Evolutionary conservation across 1,140 invertebrate species (phyloP).

Genomic region (Maniola jurtina): DNA sequence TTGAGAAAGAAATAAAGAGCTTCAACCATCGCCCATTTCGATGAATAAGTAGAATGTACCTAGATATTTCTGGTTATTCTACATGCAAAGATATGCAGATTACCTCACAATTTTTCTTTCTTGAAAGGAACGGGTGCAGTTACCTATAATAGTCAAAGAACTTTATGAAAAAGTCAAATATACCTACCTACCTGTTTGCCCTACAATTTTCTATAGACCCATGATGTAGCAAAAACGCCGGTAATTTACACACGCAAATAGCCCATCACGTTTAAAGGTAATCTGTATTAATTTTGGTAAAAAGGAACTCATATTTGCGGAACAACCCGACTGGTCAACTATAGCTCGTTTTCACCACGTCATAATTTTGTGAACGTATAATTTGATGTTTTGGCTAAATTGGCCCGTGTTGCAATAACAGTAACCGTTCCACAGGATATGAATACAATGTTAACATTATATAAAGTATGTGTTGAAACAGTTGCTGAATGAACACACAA

Average conservation of each 20-base stretch:
- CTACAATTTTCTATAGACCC: slow-evolving; percentile 3
- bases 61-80: too few species aligned
- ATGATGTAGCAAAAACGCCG: slow-evolving; percentile 36
- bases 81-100: too few species aligned
- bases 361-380: slow-evolving; percentile 14
- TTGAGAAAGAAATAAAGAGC: too few species aligned
- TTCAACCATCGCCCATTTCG: too few species aligned
- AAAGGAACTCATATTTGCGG: slow-evolving; percentile 46
- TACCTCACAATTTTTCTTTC: too few species aligned
- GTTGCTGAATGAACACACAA: too few species aligned
- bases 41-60: too few species aligned
- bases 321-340: slow-evolving; percentile 15
- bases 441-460: neutral
- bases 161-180: neutral
- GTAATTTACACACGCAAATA: slow-evolving; percentile 54
- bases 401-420: slow-evolving; percentile 20
- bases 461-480: neutral
- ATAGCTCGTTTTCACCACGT: slow-evolving; percentile 24
- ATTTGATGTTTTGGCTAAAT: slow-evolving; percentile 21
- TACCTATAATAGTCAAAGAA: too few species aligned
- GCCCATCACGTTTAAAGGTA: slow-evolving; percentile 50
- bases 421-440: slow-evolving; percentile 11
- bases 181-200: neutral
- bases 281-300: slow-evolving; percentile 60
- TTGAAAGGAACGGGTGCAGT: too few species aligned